phyloP scores from a whole-genome alignment of 2,113 vertebrate species.

The Poeciliopsis retropinna region DNA sequence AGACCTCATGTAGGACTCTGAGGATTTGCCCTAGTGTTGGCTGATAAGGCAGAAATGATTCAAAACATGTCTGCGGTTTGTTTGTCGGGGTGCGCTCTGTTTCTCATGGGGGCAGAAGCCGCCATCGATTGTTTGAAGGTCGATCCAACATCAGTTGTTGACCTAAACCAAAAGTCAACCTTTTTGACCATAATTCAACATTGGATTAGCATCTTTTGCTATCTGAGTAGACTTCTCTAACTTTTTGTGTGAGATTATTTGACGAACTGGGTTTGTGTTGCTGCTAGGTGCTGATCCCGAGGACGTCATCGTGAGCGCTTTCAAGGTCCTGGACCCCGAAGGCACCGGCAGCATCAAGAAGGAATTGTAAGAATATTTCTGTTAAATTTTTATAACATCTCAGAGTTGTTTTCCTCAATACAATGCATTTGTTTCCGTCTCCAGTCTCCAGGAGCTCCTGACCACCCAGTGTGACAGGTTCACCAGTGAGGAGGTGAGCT shows the following conservation, averaged over 20 bases:
- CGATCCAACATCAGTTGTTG: too few relatives aligned
- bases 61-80: too few relatives aligned
- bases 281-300: slow-evolving; percentile 89
- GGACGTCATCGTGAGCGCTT: slow-evolving; percentile 90
- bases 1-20: too few relatives aligned
- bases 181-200: too few relatives aligned
- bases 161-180: too few relatives aligned
- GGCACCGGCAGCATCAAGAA: slow-evolving; percentile 90
- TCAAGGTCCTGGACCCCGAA: slow-evolving; percentile 91
- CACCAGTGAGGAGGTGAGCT: slow-evolving; percentile 86
- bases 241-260: background rate
- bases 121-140: too few relatives aligned
- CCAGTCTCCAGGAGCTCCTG: slow-evolving; percentile 89
- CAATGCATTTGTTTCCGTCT: slow-evolving; percentile 3
- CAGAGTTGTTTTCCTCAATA: background rate
- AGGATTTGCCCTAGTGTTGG: too few relatives aligned
- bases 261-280: slow-evolving; percentile 1
- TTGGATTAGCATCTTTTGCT: too few relatives aligned
- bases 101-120: too few relatives aligned
- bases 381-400: background rate
- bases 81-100: too few relatives aligned
- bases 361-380: slow-evolving; percentile 83
- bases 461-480: slow-evolving; percentile 94
- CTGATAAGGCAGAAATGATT: too few relatives aligned
- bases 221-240: too few relatives aligned